Evolutionary conservation across 2,888 invertebrate species (phyloP).

Genomic region (Spodoptera exigua): DNA sequence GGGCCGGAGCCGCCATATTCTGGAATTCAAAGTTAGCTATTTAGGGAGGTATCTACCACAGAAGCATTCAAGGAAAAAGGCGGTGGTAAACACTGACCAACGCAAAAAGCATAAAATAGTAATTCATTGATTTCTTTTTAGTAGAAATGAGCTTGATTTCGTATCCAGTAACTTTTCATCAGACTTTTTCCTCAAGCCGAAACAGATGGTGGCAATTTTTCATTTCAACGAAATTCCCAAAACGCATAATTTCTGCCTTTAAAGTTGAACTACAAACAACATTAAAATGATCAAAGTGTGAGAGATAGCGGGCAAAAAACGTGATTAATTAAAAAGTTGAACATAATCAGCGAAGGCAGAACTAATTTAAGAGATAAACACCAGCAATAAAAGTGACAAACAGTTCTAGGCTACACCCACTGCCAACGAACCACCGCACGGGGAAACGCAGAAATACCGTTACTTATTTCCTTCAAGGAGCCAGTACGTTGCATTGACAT

Average conservation of each 20-base stretch:
- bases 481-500: too few relatives aligned
- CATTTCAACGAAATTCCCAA: constrained; percentile 14
- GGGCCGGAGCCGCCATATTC: too few relatives aligned
- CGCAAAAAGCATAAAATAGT: too few relatives aligned
- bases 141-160: too few relatives aligned
- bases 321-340: constrained; percentile 56
- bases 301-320: constrained; percentile 43
- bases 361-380: constrained; percentile 62
- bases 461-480: neutral
- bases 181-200: too few relatives aligned
- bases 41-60: too few relatives aligned
- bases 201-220: neutral
- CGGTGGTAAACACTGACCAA: too few relatives aligned
- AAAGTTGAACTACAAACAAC: constrained; percentile 42
- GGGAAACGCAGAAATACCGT: constrained; percentile 24
- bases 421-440: constrained; percentile 28
- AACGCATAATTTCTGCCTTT: constrained; percentile 11
- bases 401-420: constrained; percentile 36
- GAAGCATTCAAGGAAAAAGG: too few relatives aligned
- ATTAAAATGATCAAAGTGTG: constrained; percentile 42
- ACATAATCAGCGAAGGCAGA: constrained; percentile 54
- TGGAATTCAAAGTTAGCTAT: too few relatives aligned
- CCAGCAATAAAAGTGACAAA: constrained; percentile 58
- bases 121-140: too few relatives aligned
- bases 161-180: too few relatives aligned